Evolutionary conservation across 2,797 vertebrate genomes (phyloP).

Genomic region (Antennarius maculatus): DNA sequence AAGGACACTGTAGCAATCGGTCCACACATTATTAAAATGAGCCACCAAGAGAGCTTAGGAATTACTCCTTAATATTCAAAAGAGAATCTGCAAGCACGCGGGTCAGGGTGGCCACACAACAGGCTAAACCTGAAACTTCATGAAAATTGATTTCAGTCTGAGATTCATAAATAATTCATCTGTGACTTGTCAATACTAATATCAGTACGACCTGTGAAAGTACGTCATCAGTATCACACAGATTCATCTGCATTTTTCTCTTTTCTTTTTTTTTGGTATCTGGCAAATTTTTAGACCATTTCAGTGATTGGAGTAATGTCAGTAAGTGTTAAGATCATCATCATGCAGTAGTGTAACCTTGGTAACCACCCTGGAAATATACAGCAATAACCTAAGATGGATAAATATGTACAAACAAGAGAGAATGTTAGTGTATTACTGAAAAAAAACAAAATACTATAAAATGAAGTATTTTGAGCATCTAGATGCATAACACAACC

Average conservation of each 20-base stretch:
- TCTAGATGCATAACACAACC: too few species aligned
- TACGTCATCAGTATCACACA: too few species aligned
- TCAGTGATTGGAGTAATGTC: too few species aligned
- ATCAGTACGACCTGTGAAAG: constrained; percentile 7
- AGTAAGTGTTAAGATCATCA: background rate
- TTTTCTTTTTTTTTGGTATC: too few species aligned
- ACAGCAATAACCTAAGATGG: too few species aligned
- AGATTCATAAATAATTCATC: constrained; percentile 50
- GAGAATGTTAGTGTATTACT: too few species aligned
- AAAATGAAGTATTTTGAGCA: too few species aligned
- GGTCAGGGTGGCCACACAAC: constrained; percentile 44
- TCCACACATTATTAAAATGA: background rate
- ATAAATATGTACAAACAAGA: too few species aligned
- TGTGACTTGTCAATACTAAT: background rate
- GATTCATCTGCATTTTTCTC: too few species aligned
- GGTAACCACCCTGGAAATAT: too few species aligned
- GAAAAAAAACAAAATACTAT: too few species aligned
- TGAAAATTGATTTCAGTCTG: constrained; percentile 41
- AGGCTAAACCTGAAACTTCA: constrained; percentile 25
- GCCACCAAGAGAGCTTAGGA: constrained; percentile 1
- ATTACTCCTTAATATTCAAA: constrained; percentile 32
- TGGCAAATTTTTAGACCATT: background rate
- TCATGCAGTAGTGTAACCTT: background rate
- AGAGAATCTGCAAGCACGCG: constrained; percentile 1
- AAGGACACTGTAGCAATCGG: background rate